Evolutionary conservation across 1,140 invertebrate genomes (phyloP).

Genomic region (Chrysopa pallens): DNA sequence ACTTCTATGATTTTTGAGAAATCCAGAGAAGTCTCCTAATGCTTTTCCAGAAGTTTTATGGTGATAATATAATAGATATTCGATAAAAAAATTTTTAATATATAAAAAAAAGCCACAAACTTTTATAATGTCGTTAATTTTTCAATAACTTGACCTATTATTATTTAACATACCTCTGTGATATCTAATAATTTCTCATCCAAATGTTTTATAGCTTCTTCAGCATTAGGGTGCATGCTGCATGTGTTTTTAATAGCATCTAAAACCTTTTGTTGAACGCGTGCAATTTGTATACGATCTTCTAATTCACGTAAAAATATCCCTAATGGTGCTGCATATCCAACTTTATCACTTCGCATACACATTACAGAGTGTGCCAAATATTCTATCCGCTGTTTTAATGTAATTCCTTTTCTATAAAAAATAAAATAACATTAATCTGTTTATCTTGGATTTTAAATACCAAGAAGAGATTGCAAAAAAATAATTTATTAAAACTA

Average conservation of each 20-base stretch:
- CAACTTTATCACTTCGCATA: constrained; percentile 70
- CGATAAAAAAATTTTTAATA: too few relatives aligned
- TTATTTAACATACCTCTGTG: constrained; percentile 30
- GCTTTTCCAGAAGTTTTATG: too few relatives aligned
- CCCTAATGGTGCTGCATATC: constrained; percentile 55
- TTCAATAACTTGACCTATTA: too few relatives aligned
- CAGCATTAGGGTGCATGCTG: constrained; percentile 20
- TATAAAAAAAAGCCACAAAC: too few relatives aligned
- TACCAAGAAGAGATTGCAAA: background rate
- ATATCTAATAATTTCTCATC: constrained; percentile 43
- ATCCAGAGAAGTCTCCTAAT: too few relatives aligned
- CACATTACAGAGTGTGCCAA: constrained; percentile 89
- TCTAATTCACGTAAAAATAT: constrained; percentile 82
- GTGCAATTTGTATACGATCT: constrained; percentile 80
- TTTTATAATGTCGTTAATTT: too few relatives aligned
- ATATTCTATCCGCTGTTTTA: constrained; percentile 70
- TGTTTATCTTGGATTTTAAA: background rate
- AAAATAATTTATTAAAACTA: constrained; percentile 1
- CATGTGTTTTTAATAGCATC: constrained; percentile 37
- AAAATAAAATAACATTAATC: constrained; percentile 5
- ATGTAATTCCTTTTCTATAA: constrained; percentile 35
- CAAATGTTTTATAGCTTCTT: constrained; percentile 29
- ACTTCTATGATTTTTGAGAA: too few relatives aligned
- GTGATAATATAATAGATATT: too few relatives aligned
- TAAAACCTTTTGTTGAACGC: constrained; percentile 57